Evolutionary conservation across 1,140 invertebrate species (phyloP).

Genomic region (Trichogramma pretiosum): DNA sequence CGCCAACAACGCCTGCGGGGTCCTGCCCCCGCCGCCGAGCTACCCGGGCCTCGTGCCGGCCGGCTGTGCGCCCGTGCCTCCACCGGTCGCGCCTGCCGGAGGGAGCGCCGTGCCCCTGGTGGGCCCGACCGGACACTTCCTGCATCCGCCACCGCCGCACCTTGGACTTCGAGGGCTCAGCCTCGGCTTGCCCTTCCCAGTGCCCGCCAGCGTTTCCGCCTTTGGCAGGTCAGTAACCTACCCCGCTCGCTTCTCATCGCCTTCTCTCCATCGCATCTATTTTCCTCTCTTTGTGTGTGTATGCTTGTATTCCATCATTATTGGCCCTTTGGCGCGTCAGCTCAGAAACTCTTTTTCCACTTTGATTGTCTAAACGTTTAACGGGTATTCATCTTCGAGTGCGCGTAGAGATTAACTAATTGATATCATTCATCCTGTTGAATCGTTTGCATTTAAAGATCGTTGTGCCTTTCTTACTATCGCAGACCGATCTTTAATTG

Average conservation of each 20-base stretch:
- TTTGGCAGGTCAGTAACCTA: conserved; percentile 36
- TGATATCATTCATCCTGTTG: background rate
- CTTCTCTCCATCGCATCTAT: background rate
- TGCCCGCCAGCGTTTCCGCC: conserved; percentile 41
- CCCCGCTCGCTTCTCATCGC: background rate
- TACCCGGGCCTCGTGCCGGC: conserved; percentile 27
- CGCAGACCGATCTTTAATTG: no score
- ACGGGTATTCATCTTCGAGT: background rate
- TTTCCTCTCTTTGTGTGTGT: background rate
- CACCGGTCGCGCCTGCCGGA: conserved; percentile 10
- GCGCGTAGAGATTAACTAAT: background rate
- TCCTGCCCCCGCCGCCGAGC: conserved; percentile 35
- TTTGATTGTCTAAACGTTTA: no score
- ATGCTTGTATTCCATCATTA: background rate
- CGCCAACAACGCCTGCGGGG: conserved; percentile 24
- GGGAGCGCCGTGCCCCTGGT: conserved; percentile 30
- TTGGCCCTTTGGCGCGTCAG: no score
- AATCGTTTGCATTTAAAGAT: no score
- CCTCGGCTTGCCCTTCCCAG: conserved; percentile 42
- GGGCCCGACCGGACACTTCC: conserved; percentile 28
- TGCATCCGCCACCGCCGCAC: conserved; percentile 41
- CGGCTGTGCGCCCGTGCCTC: conserved; percentile 7
- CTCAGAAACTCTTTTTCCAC: no score
- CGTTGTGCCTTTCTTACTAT: no score
- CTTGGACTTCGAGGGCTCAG: conserved; percentile 41